phyloP scores from a whole-genome alignment of 2,888 invertebrate genomes.

The Callosobruchus maculatus region DNA sequence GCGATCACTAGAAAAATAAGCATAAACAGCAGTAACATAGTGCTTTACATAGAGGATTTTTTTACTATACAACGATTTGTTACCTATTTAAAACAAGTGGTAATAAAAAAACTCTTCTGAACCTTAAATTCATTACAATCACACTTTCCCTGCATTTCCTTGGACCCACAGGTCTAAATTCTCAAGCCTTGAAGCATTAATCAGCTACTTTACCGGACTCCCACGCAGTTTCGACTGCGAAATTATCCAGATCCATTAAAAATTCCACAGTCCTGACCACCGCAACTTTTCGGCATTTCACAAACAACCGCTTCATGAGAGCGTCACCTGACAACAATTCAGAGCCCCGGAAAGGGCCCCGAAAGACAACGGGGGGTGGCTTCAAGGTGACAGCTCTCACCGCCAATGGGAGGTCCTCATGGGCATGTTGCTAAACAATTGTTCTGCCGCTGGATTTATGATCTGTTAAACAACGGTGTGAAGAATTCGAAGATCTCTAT shows the following conservation, averaged over 20 bases:
- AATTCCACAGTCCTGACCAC: background rate
- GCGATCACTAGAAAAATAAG: too few species aligned
- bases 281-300: background rate
- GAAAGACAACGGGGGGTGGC: slow-evolving; percentile 14
- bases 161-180: background rate
- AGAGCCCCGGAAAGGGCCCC: background rate
- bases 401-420: slow-evolving; percentile 41
- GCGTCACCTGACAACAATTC: slow-evolving; percentile 7
- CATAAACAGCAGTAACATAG: too few species aligned
- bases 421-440: slow-evolving; percentile 44
- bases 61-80: too few species aligned
- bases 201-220: background rate
- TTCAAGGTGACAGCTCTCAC: slow-evolving; percentile 23
- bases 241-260: background rate
- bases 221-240: background rate
- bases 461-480: slow-evolving; percentile 21
- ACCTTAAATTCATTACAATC: too few species aligned
- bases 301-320: background rate
- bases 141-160: too few species aligned
- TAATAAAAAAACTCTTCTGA: too few species aligned
- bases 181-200: background rate
- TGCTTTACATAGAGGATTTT: too few species aligned
- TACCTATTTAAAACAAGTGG: too few species aligned
- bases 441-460: slow-evolving; percentile 28
- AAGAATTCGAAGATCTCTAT: slow-evolving; percentile 21